phyloP scores from a whole-genome alignment of 2,797 vertebrate genomes.

The Mus spretus region DNA sequence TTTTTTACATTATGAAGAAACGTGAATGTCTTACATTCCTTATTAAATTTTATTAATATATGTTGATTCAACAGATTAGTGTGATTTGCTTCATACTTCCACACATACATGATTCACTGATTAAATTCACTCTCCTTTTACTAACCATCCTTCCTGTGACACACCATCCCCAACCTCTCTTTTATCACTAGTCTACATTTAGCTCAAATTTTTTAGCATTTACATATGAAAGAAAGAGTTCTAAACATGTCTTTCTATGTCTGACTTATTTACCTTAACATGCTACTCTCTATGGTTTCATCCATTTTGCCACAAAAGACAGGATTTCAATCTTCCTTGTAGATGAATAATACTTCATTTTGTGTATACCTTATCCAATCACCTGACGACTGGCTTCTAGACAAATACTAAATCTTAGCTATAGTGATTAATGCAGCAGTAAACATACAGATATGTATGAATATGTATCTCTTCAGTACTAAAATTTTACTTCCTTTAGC shows the following conservation, averaged over 20 bases:
- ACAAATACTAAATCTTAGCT: background rate
- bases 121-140: background rate
- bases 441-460: background rate
- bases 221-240: background rate
- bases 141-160: background rate
- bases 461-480: background rate
- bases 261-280: background rate
- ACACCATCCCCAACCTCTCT: background rate
- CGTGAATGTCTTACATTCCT: background rate
- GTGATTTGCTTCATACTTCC: background rate
- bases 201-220: background rate
- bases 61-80: background rate
- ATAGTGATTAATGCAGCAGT: background rate
- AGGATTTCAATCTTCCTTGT: background rate
- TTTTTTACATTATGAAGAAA: background rate
- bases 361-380: background rate
- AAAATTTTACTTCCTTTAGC: background rate
- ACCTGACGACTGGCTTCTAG: background rate
- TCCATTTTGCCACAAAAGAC: background rate
- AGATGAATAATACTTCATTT: background rate
- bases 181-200: background rate
- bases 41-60: background rate
- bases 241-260: background rate
- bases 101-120: background rate
- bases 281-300: background rate